Evolutionary conservation across 2,113 vertebrate species (phyloP).

Genomic region (Microcebus jonahi): DNA sequence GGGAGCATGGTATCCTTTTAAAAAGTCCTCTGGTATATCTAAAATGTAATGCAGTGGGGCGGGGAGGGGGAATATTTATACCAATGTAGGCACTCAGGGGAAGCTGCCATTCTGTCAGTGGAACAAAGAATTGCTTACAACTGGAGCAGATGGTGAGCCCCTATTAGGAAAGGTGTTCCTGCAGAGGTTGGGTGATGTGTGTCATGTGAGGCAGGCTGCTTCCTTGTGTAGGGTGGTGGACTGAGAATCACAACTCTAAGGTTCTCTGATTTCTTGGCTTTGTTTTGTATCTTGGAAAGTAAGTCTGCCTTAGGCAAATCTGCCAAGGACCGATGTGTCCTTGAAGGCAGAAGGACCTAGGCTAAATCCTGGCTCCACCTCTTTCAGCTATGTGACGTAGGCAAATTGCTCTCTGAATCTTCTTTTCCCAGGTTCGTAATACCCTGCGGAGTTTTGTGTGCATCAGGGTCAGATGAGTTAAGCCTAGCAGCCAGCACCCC

Average conservation of each 20-base stretch:
- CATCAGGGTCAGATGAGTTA: neutral
- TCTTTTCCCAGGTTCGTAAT: neutral
- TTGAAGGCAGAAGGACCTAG: conserved; percentile 1
- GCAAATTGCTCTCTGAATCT: neutral
- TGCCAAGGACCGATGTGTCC: neutral
- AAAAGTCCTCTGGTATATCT: conserved; percentile 12
- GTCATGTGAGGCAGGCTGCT: neutral
- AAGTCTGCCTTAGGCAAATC: neutral
- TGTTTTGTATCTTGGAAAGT: conserved; percentile 33
- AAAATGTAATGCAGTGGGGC: neutral
- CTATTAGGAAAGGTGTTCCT: neutral
- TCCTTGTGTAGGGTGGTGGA: neutral
- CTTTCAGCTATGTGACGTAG: neutral
- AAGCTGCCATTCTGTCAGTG: neutral
- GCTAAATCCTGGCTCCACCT: neutral
- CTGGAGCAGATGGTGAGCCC: neutral
- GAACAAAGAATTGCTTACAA: neutral
- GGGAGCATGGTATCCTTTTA: neutral
- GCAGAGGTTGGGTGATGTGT: neutral
- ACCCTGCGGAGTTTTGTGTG: neutral
- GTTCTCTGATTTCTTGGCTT: conserved; percentile 10
- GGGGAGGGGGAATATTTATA: neutral
- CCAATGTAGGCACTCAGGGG: neutral
- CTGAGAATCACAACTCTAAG: neutral
- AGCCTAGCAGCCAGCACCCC: conserved; percentile 16